Percentiles rank a stretch among this genome's conserved stretches.
phyloP scores from a whole-genome alignment of 1,140 invertebrate species.

The Drosophila equinoxialis region DNA sequence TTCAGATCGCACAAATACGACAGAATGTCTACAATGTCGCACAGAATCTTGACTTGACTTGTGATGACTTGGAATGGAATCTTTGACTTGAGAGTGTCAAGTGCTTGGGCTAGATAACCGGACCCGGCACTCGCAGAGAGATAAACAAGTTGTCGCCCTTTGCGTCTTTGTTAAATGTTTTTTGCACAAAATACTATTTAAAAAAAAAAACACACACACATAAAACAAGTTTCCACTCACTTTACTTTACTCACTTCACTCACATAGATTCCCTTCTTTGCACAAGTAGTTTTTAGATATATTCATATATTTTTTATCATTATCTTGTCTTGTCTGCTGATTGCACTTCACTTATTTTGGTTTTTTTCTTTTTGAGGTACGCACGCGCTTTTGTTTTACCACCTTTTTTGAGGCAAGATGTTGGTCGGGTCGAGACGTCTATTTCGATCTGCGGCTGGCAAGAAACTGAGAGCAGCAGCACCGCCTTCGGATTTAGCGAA shows the following conservation, averaged over 20 bases:
- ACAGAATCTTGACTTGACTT: neutral
- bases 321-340: conserved; percentile 14
- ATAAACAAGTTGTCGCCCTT: conserved; percentile 45
- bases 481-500: too few species aligned
- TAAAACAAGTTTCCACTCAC: conserved; percentile 29
- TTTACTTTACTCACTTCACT: neutral
- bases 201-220: conserved; percentile 6
- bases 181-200: conserved; percentile 16
- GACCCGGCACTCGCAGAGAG: conserved; percentile 8
- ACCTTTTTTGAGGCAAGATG: neutral
- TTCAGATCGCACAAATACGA: neutral
- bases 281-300: neutral
- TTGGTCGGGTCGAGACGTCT: conserved; percentile 36
- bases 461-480: conserved; percentile 46
- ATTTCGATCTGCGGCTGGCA: conserved; percentile 43
- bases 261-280: neutral
- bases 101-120: conserved; percentile 23
- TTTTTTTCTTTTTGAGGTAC: conserved; percentile 13
- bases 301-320: neutral
- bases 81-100: conserved; percentile 6
- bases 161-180: conserved; percentile 23
- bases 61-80: neutral
- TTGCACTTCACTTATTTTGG: conserved; percentile 16
- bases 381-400: conserved; percentile 51
- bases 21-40: conserved; percentile 3